Evolutionary conservation across 37 sponge, comb jelly and placozoan species (phyloP).

Genomic region (Tethya wilhelma): DNA sequence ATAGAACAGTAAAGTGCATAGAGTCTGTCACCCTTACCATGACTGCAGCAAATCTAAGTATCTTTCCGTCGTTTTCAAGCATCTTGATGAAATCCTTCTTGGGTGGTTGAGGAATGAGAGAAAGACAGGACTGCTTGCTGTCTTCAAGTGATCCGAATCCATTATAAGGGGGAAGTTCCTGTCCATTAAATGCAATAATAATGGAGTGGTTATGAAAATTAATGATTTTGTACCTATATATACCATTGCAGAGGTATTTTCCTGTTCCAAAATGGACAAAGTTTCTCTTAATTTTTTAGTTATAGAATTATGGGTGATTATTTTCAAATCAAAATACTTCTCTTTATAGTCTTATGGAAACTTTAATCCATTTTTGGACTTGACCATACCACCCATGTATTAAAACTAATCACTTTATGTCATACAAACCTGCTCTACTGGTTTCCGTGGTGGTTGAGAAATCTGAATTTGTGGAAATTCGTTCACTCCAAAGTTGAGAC

Average conservation of each 20-base stretch:
- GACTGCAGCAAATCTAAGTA: constrained; percentile 87
- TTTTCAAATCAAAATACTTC: background rate
- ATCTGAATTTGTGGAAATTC: constrained; percentile 69
- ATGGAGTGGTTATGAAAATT: background rate
- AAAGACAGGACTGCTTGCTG: constrained; percentile 91
- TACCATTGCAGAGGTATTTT: too few species aligned
- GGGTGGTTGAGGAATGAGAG: constrained; percentile 97
- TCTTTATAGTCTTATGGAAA: background rate
- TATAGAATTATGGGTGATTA: too few species aligned
- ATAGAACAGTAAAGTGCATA: background rate
- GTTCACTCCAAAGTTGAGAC: constrained; percentile 56
- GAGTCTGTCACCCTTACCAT: constrained; percentile 66
- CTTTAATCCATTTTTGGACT: background rate
- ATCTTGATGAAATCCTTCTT: constrained; percentile 98
- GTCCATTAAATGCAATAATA: background rate
- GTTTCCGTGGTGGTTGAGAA: constrained; percentile 16
- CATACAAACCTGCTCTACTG: constrained; percentile 42
- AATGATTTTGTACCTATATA: too few species aligned
- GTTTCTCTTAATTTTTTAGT: too few species aligned
- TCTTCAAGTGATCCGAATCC: constrained; percentile 98
- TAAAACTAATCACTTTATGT: too few species aligned
- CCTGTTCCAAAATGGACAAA: background rate
- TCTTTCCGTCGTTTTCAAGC: constrained; percentile 95
- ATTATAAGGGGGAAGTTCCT: constrained; percentile 93
- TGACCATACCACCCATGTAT: too few species aligned